A percentile compares a stretch with the other conserved stretches of the same genome.
phyloP scores from a whole-genome alignment of 2,888 invertebrate species.

The Resseliella maxima region DNA sequence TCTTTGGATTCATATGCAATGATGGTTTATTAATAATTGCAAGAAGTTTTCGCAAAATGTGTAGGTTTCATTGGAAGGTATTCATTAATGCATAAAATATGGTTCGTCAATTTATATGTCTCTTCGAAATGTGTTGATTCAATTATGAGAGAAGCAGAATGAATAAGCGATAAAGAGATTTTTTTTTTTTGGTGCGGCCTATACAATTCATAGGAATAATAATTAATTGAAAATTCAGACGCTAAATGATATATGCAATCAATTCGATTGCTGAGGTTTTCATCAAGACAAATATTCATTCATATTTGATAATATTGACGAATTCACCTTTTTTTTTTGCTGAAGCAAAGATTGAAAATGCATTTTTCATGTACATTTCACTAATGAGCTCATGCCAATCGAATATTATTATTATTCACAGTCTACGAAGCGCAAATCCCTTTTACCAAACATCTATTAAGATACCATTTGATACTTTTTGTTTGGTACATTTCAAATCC shows the following conservation, averaged over 20 bases:
- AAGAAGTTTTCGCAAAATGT: not conserved
- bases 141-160: not conserved
- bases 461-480: not conserved
- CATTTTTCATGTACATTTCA: not conserved
- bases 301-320: constrained; percentile 4
- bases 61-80: too few species aligned
- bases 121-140: too few species aligned
- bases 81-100: not conserved
- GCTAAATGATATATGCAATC: not conserved
- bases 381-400: not conserved
- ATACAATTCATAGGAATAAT: not conserved
- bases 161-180: not conserved
- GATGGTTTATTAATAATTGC: too few species aligned
- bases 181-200: not conserved
- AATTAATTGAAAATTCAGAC: not conserved
- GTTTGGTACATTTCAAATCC: not conserved
- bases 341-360: not conserved
- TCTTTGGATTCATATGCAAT: not conserved
- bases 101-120: not conserved
- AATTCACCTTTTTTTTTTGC: not conserved
- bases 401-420: too few species aligned
- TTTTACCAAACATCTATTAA: not conserved
- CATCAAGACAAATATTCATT: not conserved
- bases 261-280: not conserved
- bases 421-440: too few species aligned